phyloP scores from a whole-genome alignment of 2,113 vertebrate genomes.

The Grus americana region DNA sequence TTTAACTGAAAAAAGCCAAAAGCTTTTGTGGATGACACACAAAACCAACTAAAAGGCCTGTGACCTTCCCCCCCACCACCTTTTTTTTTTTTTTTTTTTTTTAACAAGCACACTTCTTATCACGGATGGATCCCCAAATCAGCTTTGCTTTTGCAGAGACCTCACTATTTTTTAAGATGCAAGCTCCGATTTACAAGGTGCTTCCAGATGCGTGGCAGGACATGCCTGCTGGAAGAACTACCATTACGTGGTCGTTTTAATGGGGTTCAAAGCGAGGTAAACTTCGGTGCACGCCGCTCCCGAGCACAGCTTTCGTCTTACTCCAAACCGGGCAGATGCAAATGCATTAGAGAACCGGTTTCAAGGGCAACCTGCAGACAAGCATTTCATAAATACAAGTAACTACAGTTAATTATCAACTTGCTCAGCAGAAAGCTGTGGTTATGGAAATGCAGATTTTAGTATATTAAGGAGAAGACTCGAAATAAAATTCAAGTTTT shows the following conservation, averaged over 20 bases:
- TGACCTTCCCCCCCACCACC: no score
- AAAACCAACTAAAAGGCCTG: background rate
- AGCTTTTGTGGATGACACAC: background rate
- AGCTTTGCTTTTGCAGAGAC: background rate
- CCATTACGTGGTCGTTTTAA: rapidly evolving
- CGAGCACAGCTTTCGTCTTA: rapidly evolving
- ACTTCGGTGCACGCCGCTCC: rapidly evolving
- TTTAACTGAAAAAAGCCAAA: background rate
- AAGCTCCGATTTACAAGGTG: background rate
- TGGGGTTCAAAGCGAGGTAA: background rate
- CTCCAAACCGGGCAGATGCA: background rate
- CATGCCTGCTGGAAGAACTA: background rate
- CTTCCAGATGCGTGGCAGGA: background rate
- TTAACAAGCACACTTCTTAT: background rate
- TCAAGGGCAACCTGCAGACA: background rate
- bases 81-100: background rate
- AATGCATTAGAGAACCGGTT: background rate
- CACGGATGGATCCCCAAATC: rapidly evolving
- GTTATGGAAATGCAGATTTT: background rate
- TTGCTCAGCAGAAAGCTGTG: background rate
- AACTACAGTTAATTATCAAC: background rate
- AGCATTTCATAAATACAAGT: background rate
- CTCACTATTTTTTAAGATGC: background rate
- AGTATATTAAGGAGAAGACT: background rate
- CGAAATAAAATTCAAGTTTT: background rate